Evolutionary conservation across 2,888 invertebrate species (phyloP), one percentile per base, ranked within the genome.

Genomic region (Arge pagana): DNA sequence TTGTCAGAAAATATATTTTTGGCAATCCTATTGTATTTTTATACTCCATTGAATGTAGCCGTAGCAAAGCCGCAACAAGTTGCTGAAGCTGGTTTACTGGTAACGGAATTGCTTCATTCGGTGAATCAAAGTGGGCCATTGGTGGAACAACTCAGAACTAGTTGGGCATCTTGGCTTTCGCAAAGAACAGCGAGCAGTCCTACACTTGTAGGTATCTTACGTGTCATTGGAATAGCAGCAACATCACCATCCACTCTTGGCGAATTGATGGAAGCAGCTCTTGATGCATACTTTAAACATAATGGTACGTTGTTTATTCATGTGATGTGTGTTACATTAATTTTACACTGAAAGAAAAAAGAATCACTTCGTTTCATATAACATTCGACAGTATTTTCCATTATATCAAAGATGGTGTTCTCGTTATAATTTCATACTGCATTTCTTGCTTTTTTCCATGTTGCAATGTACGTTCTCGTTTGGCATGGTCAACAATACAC

Each of bases 281-380:
- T 84, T 13, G 76, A 77, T 24, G 79, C 81, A 52, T 83, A 82
- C 65, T 85, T 84, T 63, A 76, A 77, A 43, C 81, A 79, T 58
- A 77, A 76, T 62, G 79, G 83, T 82, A 68, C 62, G 56, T 56
- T 24, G 43, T 24, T 42, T 50, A 6, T 43, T 57, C 35, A 48
- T 53, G 36, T 18, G 28, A 26, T 40, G 28, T n/a, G n/a, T n/a
- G n/a, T 8, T 18, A 49, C n/a, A n/a, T n/a, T n/a, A 3, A 6
- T 19, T 28, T 4, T 16, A 18, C 13, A 39, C 21, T 21, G 15
- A 11, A 19, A 8, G 10, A 3, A 23, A 23, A 42, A 54, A 15
- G 4, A 21, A 1, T 2, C 5, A 23, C n/a, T 39, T 48, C 48
- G 33, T 55, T 37, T n/a, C n/a, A n/a, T n/a, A n/a, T n/a, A n/a